Evolutionary conservation across 1,140 invertebrate species (phyloP), one percentile per base, ranked within the genome.

Genomic region (Drosophila pseudoananassae): DNA sequence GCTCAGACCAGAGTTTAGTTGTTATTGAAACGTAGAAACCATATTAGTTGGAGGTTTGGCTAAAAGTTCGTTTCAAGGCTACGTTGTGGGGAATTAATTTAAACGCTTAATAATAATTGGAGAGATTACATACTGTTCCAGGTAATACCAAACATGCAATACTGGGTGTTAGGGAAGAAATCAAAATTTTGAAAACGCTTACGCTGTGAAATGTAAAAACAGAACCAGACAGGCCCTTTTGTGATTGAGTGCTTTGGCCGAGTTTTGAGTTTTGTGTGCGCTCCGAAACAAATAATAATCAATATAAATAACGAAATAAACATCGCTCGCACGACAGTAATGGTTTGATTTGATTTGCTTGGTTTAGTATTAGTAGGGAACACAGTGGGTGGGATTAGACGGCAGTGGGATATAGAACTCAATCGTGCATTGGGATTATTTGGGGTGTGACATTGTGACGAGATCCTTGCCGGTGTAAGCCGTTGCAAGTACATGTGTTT

Each of bases 171-270:
- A 69, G 1, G 4, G 40, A 36, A 38, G 52, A 47, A 51, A 29
- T 38, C 20, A 70, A 72, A 87, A 88, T 82, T 87, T 88, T 50
- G 70, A 85, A 87, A 82, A 70, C 64, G 60, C 82, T 87, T 87
- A 87, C 82, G 82, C 82, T 87, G 83, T 87, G 64, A 78, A 69
- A 87, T 72, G 82, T 87, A 88, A 87, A 85, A 87, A 88, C 82
- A 88, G 70, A 88, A 88, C 82, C 82, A 87, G 61, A 68, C 43
- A 53, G 65, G 66, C 65, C 51, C 66, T 33, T 77, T 58, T 79
- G 65, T 68, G 59, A 64, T 55, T 66, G 53, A 76, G 61, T 76
- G 49, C 49, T 45, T 75, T 75, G 70, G 52, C 71, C 71, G 12
- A 38, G 71, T 55, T 65, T 81, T 70, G 65, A 60, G 15, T 17